Evolutionary conservation across 2,797 vertebrate genomes (phyloP).

Genomic region (Bryconaethiops microstoma): DNA sequence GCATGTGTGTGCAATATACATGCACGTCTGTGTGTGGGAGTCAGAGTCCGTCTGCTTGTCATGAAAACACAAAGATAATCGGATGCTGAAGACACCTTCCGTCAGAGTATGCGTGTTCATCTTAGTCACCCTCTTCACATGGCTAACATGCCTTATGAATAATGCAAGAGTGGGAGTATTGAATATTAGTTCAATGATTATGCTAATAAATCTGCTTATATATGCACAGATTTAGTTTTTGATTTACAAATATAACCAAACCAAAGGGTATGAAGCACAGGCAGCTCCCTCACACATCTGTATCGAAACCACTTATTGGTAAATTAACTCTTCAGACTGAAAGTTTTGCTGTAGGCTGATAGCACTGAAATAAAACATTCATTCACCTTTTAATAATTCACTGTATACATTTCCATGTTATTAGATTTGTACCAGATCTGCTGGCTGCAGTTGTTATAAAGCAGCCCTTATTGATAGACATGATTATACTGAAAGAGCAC

Average conservation of each 20-base stretch:
- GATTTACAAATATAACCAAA: not conserved
- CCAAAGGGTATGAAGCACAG: not conserved
- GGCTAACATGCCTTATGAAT: constrained; percentile 11
- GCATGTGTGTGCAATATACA: constrained; percentile 42
- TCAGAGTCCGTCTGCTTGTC: not conserved
- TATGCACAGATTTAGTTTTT: not conserved
- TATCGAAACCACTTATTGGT: constrained; percentile 17
- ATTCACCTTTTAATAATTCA: constrained; percentile 26
- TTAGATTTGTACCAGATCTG: not conserved
- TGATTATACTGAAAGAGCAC: not conserved
- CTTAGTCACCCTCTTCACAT: constrained; percentile 24
- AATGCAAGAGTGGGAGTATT: not conserved
- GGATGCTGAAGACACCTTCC: not conserved
- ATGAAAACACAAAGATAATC: constrained; percentile 9
- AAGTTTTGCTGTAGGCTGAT: not conserved
- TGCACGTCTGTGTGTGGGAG: constrained; percentile 16
- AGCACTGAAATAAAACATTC: constrained; percentile 11
- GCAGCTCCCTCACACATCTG: not conserved
- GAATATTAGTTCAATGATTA: constrained; percentile 36
- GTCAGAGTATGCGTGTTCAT: not conserved
- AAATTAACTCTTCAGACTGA: constrained; percentile 11
- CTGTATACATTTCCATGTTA: constrained; percentile 15
- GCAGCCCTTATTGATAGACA: not conserved
- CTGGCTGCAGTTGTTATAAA: not conserved
- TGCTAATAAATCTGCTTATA: constrained; percentile 7